Base-by-base conservation (phyloP, 2,797 vertebrate species). In the Molossus molossus region DNA sequence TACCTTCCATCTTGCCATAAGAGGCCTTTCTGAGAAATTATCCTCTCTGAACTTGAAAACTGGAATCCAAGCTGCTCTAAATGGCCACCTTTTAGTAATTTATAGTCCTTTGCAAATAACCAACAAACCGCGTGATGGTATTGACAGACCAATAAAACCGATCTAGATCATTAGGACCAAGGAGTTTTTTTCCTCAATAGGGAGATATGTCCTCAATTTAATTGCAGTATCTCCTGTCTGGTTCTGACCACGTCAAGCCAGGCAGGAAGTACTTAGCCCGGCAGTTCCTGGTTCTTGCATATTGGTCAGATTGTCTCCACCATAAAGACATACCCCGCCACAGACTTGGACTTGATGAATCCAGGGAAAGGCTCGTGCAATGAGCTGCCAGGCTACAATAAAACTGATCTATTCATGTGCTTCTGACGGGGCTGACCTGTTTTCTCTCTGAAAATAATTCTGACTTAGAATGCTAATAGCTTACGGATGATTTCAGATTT, bases 361-460 rank as follows among this genome's bases (percentile, higher is more conserved):
- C 57, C 29, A 17, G 45, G 69, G 10, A 55, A 55, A 12, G 50
- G 20, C 29, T 50, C 57, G 25, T 33, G 57, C 29, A 25, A 12
- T 29, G 40, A 62, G 85, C 17, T 75, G 3, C 40, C 70, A 62
- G 70, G n/a, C 55, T n/a, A 33, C 12, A 20, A 0, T 64, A 81
- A 69, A 87, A 21, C 33, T 58, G 14, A 89, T 82, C 14, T 62
- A 10, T 67, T 86, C 18, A 12, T 33, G n/a, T 79, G 7, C 57
- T 91, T 73, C 10, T 83, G 25, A 25, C n/a, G 8, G 4, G 8
- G 12, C 73, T 70, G 50, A 69, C 9, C 53, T 81, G 3, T 85
- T 96, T 94, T 25, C 45, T 86, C 62, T 75, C 50, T 58, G 64
- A 62, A 73, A 62, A 79, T 53, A 48, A 84, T n/a, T 33, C 50